Conservation (phyloP, 2,113 vertebrate genomes). For the Plectropomus leopardus region DNA sequence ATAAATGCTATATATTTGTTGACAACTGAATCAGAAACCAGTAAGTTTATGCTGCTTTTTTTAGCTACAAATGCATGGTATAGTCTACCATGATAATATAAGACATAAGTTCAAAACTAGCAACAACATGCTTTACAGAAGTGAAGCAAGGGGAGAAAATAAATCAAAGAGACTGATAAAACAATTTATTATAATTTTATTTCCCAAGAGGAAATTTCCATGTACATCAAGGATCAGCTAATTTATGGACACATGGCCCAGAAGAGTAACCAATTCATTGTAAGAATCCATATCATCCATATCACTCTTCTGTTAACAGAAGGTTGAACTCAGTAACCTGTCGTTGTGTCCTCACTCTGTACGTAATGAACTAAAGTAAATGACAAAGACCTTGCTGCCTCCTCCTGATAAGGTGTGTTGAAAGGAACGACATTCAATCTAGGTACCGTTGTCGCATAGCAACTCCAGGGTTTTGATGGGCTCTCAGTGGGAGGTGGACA, state of each 20-base stretch:
- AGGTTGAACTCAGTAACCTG: not conserved
- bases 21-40: too few species aligned
- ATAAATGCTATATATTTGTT: not conserved
- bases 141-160: not conserved
- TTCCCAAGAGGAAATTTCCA: too few species aligned
- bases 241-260: not conserved
- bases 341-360: not conserved
- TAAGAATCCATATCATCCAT: conserved; percentile 12
- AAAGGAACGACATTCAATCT: conserved; percentile 60
- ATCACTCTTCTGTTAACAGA: conserved; percentile 5
- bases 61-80: not conserved
- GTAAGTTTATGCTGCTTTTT: not conserved
- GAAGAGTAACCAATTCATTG: not conserved
- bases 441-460: conserved; percentile 62
- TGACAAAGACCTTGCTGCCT: conserved; percentile 29
- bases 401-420: conserved; percentile 26
- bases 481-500: conserved; percentile 70
- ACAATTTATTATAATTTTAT: not conserved
- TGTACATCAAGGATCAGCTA: not conserved
- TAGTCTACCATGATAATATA: not conserved
- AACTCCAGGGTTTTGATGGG: conserved; percentile 62
- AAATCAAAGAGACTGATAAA: not conserved
- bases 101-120: not conserved
- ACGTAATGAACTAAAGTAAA: conserved; percentile 27
- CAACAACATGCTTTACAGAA: not conserved